A percentile compares a stretch with the other conserved stretches of the same genome.
phyloP scores from a whole-genome alignment of 2,113 vertebrate species.

The Sula dactylatra region DNA sequence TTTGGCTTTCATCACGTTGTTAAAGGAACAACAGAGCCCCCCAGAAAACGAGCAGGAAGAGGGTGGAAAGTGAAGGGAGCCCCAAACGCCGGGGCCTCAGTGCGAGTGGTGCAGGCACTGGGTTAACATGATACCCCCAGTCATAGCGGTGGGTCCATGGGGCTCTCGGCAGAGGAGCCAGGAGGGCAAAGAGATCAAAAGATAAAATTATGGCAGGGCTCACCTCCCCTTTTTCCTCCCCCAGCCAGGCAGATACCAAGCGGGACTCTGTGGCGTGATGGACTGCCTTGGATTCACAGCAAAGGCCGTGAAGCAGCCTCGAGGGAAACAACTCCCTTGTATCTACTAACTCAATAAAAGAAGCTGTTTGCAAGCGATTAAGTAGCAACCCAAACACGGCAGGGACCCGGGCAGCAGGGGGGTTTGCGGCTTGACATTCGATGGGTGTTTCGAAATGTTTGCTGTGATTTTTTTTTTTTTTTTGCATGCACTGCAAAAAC shows the following conservation, averaged over 20 bases:
- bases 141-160: accelerated
- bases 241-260: neutral
- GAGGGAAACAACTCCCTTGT: neutral
- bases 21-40: neutral
- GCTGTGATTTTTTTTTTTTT: neutral
- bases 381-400: neutral
- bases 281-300: neutral
- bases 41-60: neutral
- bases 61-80: neutral
- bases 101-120: neutral
- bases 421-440: neutral
- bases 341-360: neutral
- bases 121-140: neutral
- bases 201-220: neutral
- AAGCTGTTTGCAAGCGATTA: conserved; percentile 10
- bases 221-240: neutral
- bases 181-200: neutral
- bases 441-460: neutral
- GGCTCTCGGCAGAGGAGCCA: neutral
- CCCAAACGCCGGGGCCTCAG: neutral
- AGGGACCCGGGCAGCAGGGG: neutral
- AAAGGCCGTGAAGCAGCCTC: neutral
- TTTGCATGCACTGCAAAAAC: neutral
- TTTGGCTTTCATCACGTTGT: neutral
- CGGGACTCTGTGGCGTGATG: neutral